These are phyloP conservation scores for Camponotus vicinus DNA, from an alignment of 1,140 invertebrate species.

Conservation along the genomic window DNA sequence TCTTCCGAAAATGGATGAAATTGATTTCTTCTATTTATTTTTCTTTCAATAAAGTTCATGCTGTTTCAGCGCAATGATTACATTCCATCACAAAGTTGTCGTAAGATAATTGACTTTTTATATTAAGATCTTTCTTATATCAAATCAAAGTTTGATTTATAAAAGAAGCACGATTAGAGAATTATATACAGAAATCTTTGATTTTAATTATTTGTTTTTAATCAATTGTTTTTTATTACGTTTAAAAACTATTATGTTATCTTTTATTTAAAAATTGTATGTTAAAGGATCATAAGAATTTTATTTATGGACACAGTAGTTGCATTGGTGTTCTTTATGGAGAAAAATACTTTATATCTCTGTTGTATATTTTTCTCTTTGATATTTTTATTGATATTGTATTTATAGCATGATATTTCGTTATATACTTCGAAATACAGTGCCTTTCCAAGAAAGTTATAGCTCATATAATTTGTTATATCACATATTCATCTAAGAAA, in stretches of 20 bases:
- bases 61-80: neutral
- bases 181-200: neutral
- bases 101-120: neutral
- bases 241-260: too few species aligned
- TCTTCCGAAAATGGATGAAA: neutral
- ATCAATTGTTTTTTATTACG: neutral
- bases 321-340: too few species aligned
- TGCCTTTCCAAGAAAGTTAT: neutral
- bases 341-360: neutral
- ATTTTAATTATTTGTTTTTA: too few species aligned
- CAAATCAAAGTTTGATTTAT: neutral
- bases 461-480: neutral
- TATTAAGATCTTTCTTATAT: neutral
- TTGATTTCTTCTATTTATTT: neutral
- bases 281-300: too few species aligned
- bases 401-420: neutral
- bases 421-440: neutral
- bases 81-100: neutral
- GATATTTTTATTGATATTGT: neutral
- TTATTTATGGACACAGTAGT: too few species aligned
- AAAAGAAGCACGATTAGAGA: neutral
- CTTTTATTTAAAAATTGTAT: too few species aligned
- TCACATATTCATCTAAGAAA: neutral
- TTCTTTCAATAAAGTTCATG: neutral
- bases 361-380: too few species aligned